phyloP scores from a whole-genome alignment of 2,888 invertebrate species.

The Masnerella sp. region DNA sequence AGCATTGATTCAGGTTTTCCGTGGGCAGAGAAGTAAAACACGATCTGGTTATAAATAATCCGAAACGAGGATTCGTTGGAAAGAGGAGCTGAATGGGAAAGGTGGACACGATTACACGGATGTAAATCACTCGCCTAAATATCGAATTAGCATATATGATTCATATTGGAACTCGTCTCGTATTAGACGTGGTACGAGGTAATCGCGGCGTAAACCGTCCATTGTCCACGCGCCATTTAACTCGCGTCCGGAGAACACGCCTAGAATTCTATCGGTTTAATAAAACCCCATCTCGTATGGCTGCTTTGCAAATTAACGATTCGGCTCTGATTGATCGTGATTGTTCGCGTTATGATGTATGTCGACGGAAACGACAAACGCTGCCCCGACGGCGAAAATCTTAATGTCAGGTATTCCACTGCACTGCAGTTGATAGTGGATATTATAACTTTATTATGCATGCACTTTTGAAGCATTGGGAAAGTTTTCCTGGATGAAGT shows the following conservation, averaged over 20 bases:
- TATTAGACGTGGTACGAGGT: constrained; percentile 31
- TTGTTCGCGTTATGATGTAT: constrained; percentile 43
- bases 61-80: constrained; percentile 21
- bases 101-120: constrained; percentile 37
- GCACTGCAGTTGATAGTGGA: too few species aligned
- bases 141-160: constrained; percentile 64
- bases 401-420: too few species aligned
- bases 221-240: constrained; percentile 61
- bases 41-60: constrained; percentile 27
- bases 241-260: constrained; percentile 51
- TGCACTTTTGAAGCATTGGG: too few species aligned
- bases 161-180: constrained; percentile 50
- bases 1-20: too few species aligned
- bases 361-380: too few species aligned
- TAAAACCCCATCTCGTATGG: constrained; percentile 39
- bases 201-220: constrained; percentile 52
- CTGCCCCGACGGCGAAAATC: too few species aligned
- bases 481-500: too few species aligned
- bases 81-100: constrained; percentile 31
- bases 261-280: constrained; percentile 45
- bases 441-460: too few species aligned
- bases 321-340: constrained; percentile 48
- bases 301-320: constrained; percentile 50
- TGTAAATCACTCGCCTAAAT: constrained; percentile 64
- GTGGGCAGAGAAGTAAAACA: too few species aligned